phyloP scores from a whole-genome alignment of 2,113 vertebrate genomes.

The Vicugna pacos region DNA sequence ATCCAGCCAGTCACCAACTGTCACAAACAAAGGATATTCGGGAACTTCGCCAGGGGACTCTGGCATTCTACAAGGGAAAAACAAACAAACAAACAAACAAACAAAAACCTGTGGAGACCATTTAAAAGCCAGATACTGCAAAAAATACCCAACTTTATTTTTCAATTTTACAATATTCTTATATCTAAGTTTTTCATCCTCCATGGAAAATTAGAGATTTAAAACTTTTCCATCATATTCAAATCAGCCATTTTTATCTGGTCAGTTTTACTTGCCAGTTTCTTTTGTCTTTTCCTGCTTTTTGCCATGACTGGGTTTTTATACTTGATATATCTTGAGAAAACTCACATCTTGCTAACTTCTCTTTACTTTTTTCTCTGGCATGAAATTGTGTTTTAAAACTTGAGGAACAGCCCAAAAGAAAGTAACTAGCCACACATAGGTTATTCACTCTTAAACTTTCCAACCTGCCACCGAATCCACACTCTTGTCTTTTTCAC shows the following conservation, averaged over 20 bases:
- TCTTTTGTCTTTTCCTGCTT: background rate
- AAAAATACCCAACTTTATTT: background rate
- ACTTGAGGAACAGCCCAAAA: background rate
- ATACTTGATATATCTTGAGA: background rate
- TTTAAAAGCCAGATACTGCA: too few species aligned
- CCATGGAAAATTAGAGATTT: background rate
- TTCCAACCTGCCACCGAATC: background rate
- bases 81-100: conserved; percentile 11
- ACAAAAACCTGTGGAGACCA: too few species aligned
- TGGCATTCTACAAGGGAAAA: conserved; percentile 88
- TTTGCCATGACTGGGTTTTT: background rate
- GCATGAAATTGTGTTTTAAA: conserved; percentile 22
- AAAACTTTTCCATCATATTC: background rate
- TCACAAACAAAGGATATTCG: conserved; percentile 96
- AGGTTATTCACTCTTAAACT: background rate
- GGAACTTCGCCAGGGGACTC: conserved; percentile 95
- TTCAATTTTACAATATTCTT: background rate
- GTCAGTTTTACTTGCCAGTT: background rate
- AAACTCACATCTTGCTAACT: background rate
- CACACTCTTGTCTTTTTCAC: background rate
- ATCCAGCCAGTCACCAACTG: conserved; percentile 97
- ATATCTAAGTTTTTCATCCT: background rate
- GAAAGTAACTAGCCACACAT: background rate
- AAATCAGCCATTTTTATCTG: background rate
- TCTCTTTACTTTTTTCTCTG: background rate